phyloP scores from a whole-genome alignment of 2,113 vertebrate genomes.

The Anguilla rostrata region DNA sequence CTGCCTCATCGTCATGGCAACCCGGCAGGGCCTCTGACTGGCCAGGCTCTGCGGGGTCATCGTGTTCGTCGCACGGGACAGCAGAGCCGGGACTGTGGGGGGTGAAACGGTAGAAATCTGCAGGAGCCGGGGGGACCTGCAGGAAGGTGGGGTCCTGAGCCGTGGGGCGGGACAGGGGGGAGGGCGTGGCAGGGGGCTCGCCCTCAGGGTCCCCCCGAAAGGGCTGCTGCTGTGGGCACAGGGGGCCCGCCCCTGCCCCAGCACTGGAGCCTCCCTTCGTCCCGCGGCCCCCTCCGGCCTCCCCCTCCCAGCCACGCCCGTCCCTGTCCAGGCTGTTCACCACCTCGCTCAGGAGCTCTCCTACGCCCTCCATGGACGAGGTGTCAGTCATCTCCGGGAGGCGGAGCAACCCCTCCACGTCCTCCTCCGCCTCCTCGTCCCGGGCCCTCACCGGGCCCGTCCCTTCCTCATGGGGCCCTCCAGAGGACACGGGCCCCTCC shows the following conservation, averaged over 20 bases:
- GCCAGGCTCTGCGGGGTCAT: conserved; percentile 91
- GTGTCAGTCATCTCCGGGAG: conserved; percentile 89
- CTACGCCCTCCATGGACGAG: conserved; percentile 82
- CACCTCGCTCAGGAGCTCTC: conserved; percentile 83
- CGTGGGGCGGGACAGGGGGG: conserved; percentile 58
- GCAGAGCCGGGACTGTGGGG: conserved; percentile 83
- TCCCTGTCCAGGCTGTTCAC: conserved; percentile 81
- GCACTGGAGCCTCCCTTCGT: not conserved
- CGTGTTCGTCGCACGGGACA: conserved; percentile 84
- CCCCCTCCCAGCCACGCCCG: conserved; percentile 60
- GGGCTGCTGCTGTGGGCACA: conserved; percentile 73
- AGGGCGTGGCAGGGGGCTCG: conserved; percentile 72
- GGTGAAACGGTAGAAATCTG: conserved; percentile 91
- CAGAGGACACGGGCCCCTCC: conserved; percentile 29
- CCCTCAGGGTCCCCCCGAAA: conserved; percentile 83
- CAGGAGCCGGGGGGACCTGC: conserved; percentile 72
- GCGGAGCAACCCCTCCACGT: conserved; percentile 51
- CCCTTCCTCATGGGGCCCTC: conserved; percentile 42
- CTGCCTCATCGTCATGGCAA: conserved; percentile 78
- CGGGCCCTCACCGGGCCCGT: conserved; percentile 38
- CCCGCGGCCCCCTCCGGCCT: conserved; percentile 27
- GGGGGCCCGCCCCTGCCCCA: not conserved
- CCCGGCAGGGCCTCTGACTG: conserved; percentile 83
- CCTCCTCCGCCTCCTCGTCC: conserved; percentile 36
- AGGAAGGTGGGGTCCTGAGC: conserved; percentile 43